Evolutionary conservation across 2,888 invertebrate species (phyloP).

Genomic region (Parascotia fuliginaria): DNA sequence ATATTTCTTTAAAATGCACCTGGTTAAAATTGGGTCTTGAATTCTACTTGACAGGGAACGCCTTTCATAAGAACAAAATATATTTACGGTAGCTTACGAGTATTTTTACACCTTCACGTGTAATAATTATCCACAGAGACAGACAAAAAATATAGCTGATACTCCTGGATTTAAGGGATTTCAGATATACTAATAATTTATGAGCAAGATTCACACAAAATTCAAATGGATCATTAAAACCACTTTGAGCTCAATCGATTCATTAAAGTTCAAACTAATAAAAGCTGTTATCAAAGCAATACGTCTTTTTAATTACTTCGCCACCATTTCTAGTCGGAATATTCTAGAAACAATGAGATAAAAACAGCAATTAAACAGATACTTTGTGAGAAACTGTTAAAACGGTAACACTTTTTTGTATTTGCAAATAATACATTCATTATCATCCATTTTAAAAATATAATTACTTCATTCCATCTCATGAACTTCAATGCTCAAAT

Average conservation of each 20-base stretch:
- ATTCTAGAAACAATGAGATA: neutral
- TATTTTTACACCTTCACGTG: neutral
- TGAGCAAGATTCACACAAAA: neutral
- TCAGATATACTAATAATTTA: no score
- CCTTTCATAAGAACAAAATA: no score
- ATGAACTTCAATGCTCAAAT: conserved; percentile 19
- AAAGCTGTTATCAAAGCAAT: neutral
- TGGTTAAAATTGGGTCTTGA: conserved; percentile 39
- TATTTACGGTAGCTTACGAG: no score
- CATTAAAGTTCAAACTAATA: neutral
- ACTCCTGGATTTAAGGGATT: no score
- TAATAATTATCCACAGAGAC: no score
- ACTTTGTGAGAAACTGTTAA: neutral
- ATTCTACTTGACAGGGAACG: no score
- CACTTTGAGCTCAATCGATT: no score
- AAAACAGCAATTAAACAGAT: conserved; percentile 3
- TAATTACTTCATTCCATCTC: neutral
- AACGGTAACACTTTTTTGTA: neutral
- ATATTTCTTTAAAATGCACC: conserved; percentile 30
- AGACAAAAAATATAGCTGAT: no score
- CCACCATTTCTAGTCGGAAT: neutral
- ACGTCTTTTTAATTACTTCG: conserved; percentile 1
- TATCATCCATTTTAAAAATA: neutral
- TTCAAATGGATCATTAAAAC: no score
- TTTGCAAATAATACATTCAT: neutral